Conservation (phyloP, 2,113 vertebrate genomes). For the Vireo altiloquus region DNA sequence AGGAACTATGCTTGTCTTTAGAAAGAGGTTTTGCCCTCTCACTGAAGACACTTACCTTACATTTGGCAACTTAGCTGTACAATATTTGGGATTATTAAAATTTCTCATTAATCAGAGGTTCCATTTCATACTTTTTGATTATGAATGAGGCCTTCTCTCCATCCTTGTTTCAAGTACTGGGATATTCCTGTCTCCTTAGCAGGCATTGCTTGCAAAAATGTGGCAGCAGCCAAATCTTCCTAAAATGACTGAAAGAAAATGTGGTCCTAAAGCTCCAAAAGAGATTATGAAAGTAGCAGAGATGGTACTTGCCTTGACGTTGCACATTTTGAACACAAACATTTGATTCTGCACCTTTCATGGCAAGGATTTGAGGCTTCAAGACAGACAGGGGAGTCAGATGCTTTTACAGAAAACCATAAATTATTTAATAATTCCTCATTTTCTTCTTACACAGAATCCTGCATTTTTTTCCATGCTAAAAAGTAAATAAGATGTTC, state of each 20-base stretch:
- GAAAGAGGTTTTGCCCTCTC: neutral
- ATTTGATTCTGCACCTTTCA: neutral
- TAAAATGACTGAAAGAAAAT: neutral
- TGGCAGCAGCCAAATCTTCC: neutral
- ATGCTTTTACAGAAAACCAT: neutral
- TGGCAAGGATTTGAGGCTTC: neutral
- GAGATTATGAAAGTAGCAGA: neutral
- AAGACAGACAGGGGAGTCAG: neutral
- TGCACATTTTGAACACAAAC: neutral
- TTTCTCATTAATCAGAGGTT: neutral
- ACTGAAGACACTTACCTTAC: neutral
- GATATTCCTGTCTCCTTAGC: neutral
- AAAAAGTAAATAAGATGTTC: neutral
- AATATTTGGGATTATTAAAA: neutral
- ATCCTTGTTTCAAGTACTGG: neutral
- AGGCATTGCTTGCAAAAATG: neutral
- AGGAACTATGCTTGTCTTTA: neutral
- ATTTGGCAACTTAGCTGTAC: neutral
- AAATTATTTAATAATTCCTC: neutral
- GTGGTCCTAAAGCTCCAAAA: neutral
- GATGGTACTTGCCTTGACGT: neutral
- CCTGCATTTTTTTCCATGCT: neutral
- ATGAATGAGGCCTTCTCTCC: neutral
- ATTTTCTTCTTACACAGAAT: neutral
- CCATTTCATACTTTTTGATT: neutral